Conservation (phyloP, 2,797 vertebrate species). For the Acipenser transmontanus region DNA sequence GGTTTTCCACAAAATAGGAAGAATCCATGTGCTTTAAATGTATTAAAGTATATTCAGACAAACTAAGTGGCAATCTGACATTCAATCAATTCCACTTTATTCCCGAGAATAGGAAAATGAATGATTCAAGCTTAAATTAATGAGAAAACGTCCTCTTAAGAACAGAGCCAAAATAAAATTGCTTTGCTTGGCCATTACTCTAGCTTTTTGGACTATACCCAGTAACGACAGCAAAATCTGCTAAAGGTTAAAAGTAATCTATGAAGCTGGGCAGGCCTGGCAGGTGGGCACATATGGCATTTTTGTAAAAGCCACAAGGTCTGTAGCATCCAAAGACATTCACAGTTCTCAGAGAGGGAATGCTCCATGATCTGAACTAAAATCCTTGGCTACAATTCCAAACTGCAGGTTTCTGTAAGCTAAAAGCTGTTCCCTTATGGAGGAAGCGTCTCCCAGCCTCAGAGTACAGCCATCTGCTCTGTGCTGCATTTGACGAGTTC, state of each 20-base stretch:
- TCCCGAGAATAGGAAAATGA: constrained; percentile 13
- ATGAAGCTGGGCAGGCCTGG: neutral
- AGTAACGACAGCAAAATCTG: no score
- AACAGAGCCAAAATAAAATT: constrained; percentile 5
- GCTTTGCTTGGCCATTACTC: neutral
- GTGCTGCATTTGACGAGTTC: no score
- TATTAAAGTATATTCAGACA: constrained; percentile 9
- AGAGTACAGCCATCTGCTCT: no score
- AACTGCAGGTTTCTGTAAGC: no score
- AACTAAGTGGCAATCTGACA: constrained; percentile 12
- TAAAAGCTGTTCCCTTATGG: no score
- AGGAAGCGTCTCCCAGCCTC: no score
- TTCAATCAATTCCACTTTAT: constrained; percentile 14
- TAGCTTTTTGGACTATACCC: no score
- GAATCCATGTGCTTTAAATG: neutral
- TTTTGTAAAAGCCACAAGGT: neutral
- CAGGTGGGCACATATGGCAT: neutral
- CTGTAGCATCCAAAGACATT: neutral
- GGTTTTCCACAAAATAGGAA: constrained; percentile 9
- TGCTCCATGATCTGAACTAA: neutral
- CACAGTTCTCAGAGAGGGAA: neutral
- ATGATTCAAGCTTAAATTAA: constrained; percentile 20
- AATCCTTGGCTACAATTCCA: no score
- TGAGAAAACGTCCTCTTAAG: constrained; percentile 14
- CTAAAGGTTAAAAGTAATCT: neutral